Conservation (phyloP, 2,797 vertebrate species). For the Amblyraja radiata region DNA sequence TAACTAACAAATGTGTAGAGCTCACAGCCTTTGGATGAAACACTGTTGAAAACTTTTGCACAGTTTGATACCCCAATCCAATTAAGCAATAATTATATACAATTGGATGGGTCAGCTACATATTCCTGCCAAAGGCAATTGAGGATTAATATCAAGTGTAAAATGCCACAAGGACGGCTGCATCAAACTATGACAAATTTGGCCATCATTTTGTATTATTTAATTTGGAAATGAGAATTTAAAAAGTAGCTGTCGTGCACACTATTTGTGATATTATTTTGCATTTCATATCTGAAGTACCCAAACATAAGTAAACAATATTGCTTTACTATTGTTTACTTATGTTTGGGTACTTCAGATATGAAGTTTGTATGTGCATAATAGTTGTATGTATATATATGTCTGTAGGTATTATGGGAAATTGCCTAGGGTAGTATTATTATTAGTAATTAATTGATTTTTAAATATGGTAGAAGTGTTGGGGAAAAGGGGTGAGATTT, state of each 20-base stretch:
- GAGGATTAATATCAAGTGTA: slow-evolving; percentile 20
- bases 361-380: no score
- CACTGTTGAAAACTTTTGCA: slow-evolving; percentile 30
- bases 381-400: no score
- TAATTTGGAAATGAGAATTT: neutral
- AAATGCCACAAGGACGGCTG: neutral
- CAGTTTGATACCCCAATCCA: slow-evolving; percentile 34
- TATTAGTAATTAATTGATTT: no score
- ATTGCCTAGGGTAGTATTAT: no score
- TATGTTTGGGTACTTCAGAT: no score
- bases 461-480: no score
- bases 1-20: neutral
- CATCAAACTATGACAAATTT: neutral
- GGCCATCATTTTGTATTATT: slow-evolving; percentile 4
- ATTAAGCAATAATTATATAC: slow-evolving; percentile 38
- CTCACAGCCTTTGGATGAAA: slow-evolving; percentile 25
- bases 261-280: neutral
- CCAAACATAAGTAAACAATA: no score
- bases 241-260: neutral
- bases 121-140: slow-evolving; percentile 23
- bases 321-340: no score
- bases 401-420: no score
- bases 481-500: no score
- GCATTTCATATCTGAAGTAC: no score
- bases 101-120: slow-evolving; percentile 35